These are phyloP conservation scores for Platichthys stellatus DNA, from an alignment of 2,113 vertebrate genomes.

Conservation along the genomic window DNA sequence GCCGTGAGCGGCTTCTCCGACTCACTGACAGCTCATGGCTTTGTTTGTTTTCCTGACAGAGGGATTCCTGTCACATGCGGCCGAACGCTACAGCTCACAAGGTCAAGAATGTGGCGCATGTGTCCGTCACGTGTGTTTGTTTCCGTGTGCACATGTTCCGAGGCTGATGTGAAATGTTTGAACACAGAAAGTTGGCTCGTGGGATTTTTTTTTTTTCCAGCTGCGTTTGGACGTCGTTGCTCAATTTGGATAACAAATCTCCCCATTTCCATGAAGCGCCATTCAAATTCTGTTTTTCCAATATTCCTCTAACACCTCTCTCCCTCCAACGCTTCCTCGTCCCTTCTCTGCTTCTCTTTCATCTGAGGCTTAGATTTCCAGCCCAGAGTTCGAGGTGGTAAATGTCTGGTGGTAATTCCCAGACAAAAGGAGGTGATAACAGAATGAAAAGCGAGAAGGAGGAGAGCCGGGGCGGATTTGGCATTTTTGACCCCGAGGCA, in stretches of 20 bases:
- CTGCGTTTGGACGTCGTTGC: conserved; percentile 5
- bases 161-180: conserved; percentile 18
- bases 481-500: conserved; percentile 31
- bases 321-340: not conserved
- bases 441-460: not conserved
- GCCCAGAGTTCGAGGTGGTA: not conserved
- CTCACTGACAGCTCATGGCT: conserved; percentile 45
- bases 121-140: conserved; percentile 11
- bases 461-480: conserved; percentile 10
- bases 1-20: conserved; percentile 32
- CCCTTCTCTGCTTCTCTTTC: conserved; percentile 7
- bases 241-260: conserved; percentile 69
- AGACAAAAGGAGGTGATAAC: conserved; percentile 3
- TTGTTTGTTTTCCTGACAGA: conserved; percentile 37
- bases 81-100: not conserved
- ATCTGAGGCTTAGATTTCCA: conserved; percentile 16
- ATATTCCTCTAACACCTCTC: conserved; percentile 21
- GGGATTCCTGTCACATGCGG: conserved; percentile 35
- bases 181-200: conserved; percentile 30
- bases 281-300: conserved; percentile 54
- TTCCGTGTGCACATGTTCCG: not conserved
- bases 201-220: conserved; percentile 7
- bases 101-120: conserved; percentile 55
- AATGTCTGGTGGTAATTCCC: not conserved
- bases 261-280: conserved; percentile 47